Base-by-base conservation (phyloP, 2,888 invertebrate genomes). In the Ligdia adustata region DNA sequence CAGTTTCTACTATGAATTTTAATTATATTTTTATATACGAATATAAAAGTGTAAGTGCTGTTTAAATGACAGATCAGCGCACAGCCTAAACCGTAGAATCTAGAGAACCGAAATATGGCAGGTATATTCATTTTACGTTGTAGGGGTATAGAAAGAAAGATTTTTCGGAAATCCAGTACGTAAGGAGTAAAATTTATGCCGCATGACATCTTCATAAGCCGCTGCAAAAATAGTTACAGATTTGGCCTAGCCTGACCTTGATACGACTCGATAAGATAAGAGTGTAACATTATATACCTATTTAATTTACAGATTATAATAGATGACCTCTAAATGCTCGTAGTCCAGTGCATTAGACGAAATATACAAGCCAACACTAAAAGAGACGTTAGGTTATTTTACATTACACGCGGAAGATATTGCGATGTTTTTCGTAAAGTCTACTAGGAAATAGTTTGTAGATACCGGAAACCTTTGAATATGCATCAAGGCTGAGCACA, bases 321-420 rank as follows among this genome's bases (percentile, higher is more conserved):
- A 11, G 20, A 18, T 33, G 27, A 26, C 35, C 26, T 31, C n/a
- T 60, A 62, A 63, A 54, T 34, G n/a, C n/a, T n/a, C n/a, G n/a
- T n/a, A 27, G 9, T 13, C 18, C 69, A 66, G 72, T 80, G 78
- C 78, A 82, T 75, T 68, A 73, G 71, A 79, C 77, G 71, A 75
- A 66, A 56, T 77, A 81, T 80, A 77, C 62, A 59, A 64, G 60
- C 57, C 55, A 11, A 37, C 9, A 1, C 9, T 26, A 7, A 11
- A 33, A 7, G 6, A 24, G n/a, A n/a, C n/a, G 1, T 18, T 18
- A 22, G 7, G 4, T 6, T 22, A n/a, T n/a, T 22, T 22, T 22
- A n/a, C 7, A 6, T 6, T 22, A 22, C 22, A 22, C 15, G 18
- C 16, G 26, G 18, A 40, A 43, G 20, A 24, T 9, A 33, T 9